phyloP scores from a whole-genome alignment of 2,888 invertebrate genomes.

The Chouioia cunea region DNA sequence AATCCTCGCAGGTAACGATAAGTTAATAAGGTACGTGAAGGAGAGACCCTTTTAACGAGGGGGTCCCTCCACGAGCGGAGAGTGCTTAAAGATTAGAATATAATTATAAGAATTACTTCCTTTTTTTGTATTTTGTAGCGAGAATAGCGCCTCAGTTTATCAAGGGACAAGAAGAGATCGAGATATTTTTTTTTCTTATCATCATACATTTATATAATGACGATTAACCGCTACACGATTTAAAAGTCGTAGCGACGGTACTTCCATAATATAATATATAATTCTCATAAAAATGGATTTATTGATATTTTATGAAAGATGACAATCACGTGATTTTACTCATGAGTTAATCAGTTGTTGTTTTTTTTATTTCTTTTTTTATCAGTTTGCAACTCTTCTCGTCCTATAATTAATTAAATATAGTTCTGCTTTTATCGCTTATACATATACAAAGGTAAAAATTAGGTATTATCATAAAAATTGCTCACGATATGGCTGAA shows the following conservation, averaged over 20 bases:
- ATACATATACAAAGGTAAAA: constrained; percentile 36
- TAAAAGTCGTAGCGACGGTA: constrained; percentile 39
- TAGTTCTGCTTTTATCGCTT: constrained; percentile 38
- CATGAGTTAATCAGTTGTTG: background rate
- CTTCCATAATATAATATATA: constrained; percentile 36
- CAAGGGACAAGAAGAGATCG: constrained; percentile 47
- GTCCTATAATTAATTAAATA: constrained; percentile 43
- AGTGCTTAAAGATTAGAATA: constrained; percentile 37
- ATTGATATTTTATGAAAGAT: constrained; percentile 45
- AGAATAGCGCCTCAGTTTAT: constrained; percentile 37
- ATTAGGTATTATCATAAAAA: constrained; percentile 46
- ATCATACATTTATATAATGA: constrained; percentile 41
- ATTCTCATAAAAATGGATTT: constrained; percentile 47
- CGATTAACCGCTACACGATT: constrained; percentile 37
- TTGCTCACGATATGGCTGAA: background rate
- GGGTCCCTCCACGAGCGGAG: constrained; percentile 34
- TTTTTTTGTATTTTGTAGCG: constrained; percentile 35
- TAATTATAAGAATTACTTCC: constrained; percentile 11
- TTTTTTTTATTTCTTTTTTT: constrained; percentile 28
- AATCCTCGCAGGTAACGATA: constrained; percentile 46
- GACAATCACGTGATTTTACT: constrained; percentile 28
- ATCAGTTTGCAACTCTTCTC: constrained; percentile 42
- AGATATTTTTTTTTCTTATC: background rate
- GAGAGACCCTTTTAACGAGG: constrained; percentile 32
- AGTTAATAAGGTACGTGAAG: constrained; percentile 45